Conservation (phyloP, 2,113 vertebrate species). For the Cacatua alba region DNA sequence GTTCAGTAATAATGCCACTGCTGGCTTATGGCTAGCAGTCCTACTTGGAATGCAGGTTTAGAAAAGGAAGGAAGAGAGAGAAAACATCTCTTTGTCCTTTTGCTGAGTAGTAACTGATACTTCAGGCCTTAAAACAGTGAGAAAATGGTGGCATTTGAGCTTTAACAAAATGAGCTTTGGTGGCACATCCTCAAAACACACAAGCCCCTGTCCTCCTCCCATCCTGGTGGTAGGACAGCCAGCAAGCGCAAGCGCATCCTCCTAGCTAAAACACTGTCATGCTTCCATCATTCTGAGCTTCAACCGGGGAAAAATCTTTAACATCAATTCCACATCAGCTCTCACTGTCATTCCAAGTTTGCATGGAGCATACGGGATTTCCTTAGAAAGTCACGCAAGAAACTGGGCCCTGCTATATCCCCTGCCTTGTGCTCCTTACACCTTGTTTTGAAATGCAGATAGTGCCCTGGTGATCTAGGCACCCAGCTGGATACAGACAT, state of each 20-base stretch:
- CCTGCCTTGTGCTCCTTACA: neutral
- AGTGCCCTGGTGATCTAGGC: neutral
- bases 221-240: neutral
- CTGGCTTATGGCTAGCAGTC: neutral
- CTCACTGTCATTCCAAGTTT: neutral
- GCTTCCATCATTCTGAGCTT: neutral
- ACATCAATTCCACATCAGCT: neutral
- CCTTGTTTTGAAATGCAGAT: neutral
- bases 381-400: neutral
- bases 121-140: neutral
- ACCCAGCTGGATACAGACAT: neutral
- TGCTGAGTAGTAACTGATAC: neutral
- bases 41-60: neutral
- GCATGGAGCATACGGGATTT: accelerated
- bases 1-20: neutral
- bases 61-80: neutral
- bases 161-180: neutral
- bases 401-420: accelerated
- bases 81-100: neutral
- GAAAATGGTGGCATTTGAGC: neutral
- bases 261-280: neutral
- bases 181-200: neutral
- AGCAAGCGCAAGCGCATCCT: neutral
- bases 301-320: neutral
- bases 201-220: neutral